These are phyloP conservation scores for Elachura formosa DNA, from an alignment of 2,113 vertebrate genomes.

Conservation along the genomic window DNA sequence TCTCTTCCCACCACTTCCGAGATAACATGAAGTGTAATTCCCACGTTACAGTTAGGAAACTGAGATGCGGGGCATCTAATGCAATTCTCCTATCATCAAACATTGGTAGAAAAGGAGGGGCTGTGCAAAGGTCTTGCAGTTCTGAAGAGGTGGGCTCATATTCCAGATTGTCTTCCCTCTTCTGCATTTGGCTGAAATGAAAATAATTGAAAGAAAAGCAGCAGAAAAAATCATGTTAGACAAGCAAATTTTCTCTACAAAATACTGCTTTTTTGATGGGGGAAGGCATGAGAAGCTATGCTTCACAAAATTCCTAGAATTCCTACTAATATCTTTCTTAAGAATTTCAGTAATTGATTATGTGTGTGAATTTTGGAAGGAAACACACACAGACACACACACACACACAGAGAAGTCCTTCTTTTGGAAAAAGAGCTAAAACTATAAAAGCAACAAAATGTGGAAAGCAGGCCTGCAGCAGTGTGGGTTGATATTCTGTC, in stretches of 20 bases:
- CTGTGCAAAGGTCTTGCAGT: neutral
- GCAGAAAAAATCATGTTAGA: neutral
- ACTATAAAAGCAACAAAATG: constrained; percentile 56
- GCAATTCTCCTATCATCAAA: neutral
- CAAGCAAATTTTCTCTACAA: neutral
- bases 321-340: neutral
- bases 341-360: neutral
- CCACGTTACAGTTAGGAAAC: neutral
- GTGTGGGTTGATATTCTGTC: constrained; percentile 63
- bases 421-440: constrained; percentile 47
- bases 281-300: neutral
- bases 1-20: constrained; percentile 15
- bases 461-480: constrained; percentile 61
- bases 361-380: neutral
- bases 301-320: neutral
- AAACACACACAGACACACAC: neutral
- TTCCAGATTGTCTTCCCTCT: neutral
- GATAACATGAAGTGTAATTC: neutral
- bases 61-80: neutral
- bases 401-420: neutral
- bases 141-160: neutral
- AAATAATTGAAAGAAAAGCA: neutral
- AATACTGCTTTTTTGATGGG: neutral
- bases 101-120: neutral
- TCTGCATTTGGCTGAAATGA: neutral